These are phyloP conservation scores for Chionodraco myersi DNA, from an alignment of 2,113 vertebrate genomes.

Conservation along the genomic window DNA sequence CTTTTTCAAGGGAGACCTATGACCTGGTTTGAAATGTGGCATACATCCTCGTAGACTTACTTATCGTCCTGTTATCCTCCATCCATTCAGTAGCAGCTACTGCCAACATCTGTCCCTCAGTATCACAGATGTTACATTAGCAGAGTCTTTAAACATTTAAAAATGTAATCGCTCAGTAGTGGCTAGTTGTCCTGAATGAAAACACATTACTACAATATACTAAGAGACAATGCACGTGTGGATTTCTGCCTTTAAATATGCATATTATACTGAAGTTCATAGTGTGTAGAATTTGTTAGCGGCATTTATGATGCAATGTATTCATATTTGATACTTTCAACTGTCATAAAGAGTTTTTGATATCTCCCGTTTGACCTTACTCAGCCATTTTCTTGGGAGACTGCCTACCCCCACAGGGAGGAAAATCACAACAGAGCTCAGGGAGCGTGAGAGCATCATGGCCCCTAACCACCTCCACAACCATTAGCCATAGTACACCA, in stretches of 20 bases:
- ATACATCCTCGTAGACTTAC: conserved; percentile 11
- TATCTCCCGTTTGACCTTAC: conserved; percentile 5
- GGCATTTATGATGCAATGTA: background rate
- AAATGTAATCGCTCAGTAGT: background rate
- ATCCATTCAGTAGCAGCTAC: conserved; percentile 6
- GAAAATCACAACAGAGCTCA: conserved; percentile 5
- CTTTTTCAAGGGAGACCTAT: too few relatives aligned
- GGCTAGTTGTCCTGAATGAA: background rate
- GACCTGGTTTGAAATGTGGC: conserved; percentile 21
- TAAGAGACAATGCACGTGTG: background rate
- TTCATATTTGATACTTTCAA: background rate
- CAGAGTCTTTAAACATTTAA: background rate
- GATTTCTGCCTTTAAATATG: background rate
- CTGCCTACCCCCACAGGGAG: background rate
- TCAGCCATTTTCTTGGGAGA: conserved; percentile 33
- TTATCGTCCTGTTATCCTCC: background rate
- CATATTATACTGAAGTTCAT: background rate
- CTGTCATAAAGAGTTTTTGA: background rate
- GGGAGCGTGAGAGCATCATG: conserved; percentile 40
- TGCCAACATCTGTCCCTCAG: background rate
- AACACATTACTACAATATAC: background rate
- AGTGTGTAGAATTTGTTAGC: background rate
- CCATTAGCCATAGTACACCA: conserved; percentile 19
- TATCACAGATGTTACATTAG: background rate
- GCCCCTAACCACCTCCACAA: conserved; percentile 30